These are phyloP conservation scores for Drosophila pegasa DNA, from an alignment of 2,888 invertebrate genomes.

Conservation along the genomic window DNA sequence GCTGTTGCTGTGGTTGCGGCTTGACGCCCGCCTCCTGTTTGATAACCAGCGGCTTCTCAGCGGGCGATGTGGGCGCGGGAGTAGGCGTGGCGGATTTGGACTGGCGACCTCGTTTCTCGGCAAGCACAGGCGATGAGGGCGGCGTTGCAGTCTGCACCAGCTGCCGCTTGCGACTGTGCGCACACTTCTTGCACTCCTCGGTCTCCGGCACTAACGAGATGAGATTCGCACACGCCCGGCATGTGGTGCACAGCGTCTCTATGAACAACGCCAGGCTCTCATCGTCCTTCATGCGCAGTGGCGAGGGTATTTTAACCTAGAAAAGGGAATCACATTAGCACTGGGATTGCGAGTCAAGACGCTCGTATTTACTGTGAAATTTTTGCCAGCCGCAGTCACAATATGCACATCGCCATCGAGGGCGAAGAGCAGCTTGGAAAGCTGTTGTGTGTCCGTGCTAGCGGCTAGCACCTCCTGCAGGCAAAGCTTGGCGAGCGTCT, in stretches of 20 bases:
- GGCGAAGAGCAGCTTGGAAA: constrained; percentile 83
- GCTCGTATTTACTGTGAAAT: constrained; percentile 82
- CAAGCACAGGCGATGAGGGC: constrained; percentile 76
- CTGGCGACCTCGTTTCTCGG: constrained; percentile 79
- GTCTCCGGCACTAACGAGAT: constrained; percentile 84
- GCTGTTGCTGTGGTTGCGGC: constrained; percentile 23
- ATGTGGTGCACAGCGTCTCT: constrained; percentile 84
- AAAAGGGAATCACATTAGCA: constrained; percentile 6
- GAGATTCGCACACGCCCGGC: constrained; percentile 84
- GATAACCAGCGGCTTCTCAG: constrained; percentile 48
- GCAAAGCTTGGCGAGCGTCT: constrained; percentile 84
- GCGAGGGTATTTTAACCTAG: constrained; percentile 84
- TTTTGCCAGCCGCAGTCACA: constrained; percentile 85
- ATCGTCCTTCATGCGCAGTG: constrained; percentile 83
- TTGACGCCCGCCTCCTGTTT: constrained; percentile 63
- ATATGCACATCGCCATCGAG: constrained; percentile 85
- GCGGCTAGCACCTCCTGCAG: constrained; percentile 85
- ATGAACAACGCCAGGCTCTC: constrained; percentile 84
- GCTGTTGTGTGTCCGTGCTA: constrained; percentile 84
- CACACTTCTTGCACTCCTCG: constrained; percentile 85
- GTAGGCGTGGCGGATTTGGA: constrained; percentile 71
- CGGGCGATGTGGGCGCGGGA: constrained; percentile 64
- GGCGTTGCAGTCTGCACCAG: constrained; percentile 72
- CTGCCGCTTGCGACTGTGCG: constrained; percentile 78
- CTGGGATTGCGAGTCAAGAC: rapidly evolving